Evolutionary conservation across 2,888 invertebrate species (phyloP).

Genomic region (Drosophila tripunctata): DNA sequence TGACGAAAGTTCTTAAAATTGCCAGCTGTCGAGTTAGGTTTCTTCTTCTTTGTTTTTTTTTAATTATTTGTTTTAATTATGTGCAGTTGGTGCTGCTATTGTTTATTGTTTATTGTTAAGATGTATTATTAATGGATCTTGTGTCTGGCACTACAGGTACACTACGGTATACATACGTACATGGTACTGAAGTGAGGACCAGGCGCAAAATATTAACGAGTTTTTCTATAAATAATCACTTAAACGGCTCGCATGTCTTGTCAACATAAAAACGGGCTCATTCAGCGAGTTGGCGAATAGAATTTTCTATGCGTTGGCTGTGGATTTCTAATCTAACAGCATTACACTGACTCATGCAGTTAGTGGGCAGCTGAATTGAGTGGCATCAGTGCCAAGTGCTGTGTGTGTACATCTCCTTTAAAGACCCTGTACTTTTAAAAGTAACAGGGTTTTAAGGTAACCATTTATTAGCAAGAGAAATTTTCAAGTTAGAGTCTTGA

Average conservation of each 20-base stretch:
- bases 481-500: no score
- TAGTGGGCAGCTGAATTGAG: constrained; percentile 78
- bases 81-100: constrained; percentile 38
- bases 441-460: not conserved
- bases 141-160: constrained; percentile 53
- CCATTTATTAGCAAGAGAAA: not conserved
- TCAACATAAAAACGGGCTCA: constrained; percentile 42
- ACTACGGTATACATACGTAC: not conserved
- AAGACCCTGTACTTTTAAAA: not conserved
- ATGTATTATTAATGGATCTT: constrained; percentile 51
- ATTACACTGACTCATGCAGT: constrained; percentile 52
- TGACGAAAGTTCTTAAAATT: constrained; percentile 2
- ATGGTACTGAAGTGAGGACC: constrained; percentile 2
- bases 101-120: constrained; percentile 21
- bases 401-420: constrained; percentile 34
- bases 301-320: constrained; percentile 62
- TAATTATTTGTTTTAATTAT: constrained; percentile 49
- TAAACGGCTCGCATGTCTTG: constrained; percentile 60
- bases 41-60: constrained; percentile 1
- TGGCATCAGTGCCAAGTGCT: constrained; percentile 62
- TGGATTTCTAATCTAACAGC: constrained; percentile 59
- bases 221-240: constrained; percentile 56
- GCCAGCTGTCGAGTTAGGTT: constrained; percentile 6
- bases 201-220: constrained; percentile 34
- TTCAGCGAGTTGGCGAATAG: constrained; percentile 42